phyloP scores from a whole-genome alignment of 2,797 vertebrate genomes.

The Sciaenops ocellatus region DNA sequence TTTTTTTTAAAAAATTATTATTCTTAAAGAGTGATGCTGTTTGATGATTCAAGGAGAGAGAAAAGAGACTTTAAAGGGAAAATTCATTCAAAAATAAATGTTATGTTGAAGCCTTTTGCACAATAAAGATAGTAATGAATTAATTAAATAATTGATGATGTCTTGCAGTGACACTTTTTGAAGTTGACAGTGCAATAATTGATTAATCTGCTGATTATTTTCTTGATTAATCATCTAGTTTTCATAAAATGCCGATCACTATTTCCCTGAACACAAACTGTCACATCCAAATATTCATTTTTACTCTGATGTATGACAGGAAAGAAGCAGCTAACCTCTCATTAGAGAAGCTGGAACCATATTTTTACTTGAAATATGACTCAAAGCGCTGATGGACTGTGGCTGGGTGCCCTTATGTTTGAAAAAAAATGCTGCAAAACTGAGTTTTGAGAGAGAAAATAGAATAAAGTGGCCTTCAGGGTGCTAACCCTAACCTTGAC shows the following conservation, averaged over 20 bases:
- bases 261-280: neutral
- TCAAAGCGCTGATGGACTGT: neutral
- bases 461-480: too few relatives aligned
- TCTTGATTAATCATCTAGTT: too few relatives aligned
- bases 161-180: neutral
- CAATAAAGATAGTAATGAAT: neutral
- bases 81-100: constrained; percentile 25
- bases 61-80: constrained; percentile 38
- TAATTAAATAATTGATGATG: neutral
- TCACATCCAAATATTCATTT: neutral
- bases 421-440: too few relatives aligned
- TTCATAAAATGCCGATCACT: too few relatives aligned
- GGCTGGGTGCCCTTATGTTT: too few relatives aligned
- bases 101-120: neutral
- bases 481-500: too few relatives aligned
- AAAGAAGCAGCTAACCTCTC: neutral
- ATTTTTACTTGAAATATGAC: too few relatives aligned
- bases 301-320: neutral
- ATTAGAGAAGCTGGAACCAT: neutral
- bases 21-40: constrained; percentile 51
- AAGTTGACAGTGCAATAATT: neutral
- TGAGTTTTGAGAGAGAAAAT: too few relatives aligned
- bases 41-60: constrained; percentile 52
- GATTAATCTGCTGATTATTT: too few relatives aligned
- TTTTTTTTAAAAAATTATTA: neutral